Base-by-base conservation (phyloP, 1,140 invertebrate species). In the Danaus plexippus region DNA sequence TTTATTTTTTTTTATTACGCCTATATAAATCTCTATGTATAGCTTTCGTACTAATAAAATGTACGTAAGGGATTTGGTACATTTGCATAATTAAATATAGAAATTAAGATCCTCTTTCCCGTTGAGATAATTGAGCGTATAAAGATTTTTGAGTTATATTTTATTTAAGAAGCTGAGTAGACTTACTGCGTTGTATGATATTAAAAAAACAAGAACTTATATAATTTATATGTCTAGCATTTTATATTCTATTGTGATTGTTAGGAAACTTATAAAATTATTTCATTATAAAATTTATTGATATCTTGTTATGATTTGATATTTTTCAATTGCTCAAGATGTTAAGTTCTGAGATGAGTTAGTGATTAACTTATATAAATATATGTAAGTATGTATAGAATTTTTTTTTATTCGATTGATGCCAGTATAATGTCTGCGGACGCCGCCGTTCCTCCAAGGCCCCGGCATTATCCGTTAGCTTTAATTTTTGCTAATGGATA, bases 41-140 rank as follows among this genome's bases (percentile, higher is more conserved):
- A 11, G 1, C 44, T 45, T 45, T 45, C 44, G 44, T 13, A 5
- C 12, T 11, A 11, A 45, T 45, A 45, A 45, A 11, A 45, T 45
- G 45, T 12, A 15, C 11, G 11, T 47, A 15, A 13, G 9, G 10
- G 9, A 11, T 47, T 47, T 15, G 11, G 49, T 62, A 62, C 57
- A 77, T 76, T 77, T 77, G 66, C 71, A 77, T 80, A 79, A 81
- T 79, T 74, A 76, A 79, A 77, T 79, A 79, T 73, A 66, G 64
- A 63, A 71, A 74, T 81, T 69, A 73, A 72, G 61, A 32, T 69
- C 55, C 18, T 52, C 58, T 61, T 69, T 68, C 57, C 57, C 47
- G 48, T 62, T 51, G 61, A 73, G 67, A 73, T 77, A 73, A 80
- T 73, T 74, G 67, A 78, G 46, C 64, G 71, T 71, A 66, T 54